Conservation (phyloP, 2,797 vertebrate species). For the Xenentodon cancila region DNA sequence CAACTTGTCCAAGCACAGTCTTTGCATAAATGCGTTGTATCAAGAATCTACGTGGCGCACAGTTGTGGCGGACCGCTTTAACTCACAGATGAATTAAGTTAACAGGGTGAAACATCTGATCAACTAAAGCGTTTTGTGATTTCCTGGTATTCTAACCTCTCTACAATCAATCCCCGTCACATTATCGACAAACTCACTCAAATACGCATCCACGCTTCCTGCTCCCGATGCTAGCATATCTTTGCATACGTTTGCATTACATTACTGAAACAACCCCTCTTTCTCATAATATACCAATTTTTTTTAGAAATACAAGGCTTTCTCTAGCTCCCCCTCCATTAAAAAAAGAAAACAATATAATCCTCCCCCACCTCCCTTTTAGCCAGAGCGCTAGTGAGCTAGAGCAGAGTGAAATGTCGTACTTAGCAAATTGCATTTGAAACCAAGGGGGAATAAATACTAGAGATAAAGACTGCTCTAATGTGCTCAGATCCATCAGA, state of each 20-base stretch:
- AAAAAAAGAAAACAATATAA: slow-evolving; percentile 58
- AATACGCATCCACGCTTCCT: background rate
- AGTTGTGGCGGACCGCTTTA: background rate
- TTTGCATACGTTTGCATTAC: slow-evolving; percentile 41
- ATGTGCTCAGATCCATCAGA: slow-evolving; percentile 86
- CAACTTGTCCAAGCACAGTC: no score
- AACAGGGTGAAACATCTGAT: background rate
- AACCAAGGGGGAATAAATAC: slow-evolving; percentile 85
- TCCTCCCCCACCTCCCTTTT: slow-evolving; percentile 58
- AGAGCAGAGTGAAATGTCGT: slow-evolving; percentile 71
- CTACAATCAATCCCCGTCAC: background rate
- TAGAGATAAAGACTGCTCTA: slow-evolving; percentile 83
- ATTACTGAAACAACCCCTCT: slow-evolving; percentile 40
- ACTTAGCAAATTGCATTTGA: slow-evolving; percentile 86
- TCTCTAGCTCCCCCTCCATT: slow-evolving; percentile 27
- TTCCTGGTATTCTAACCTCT: background rate
- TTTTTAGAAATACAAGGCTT: slow-evolving; percentile 59
- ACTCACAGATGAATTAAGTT: background rate
- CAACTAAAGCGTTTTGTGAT: background rate
- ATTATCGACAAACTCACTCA: background rate
- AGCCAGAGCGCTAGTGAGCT: slow-evolving; percentile 62
- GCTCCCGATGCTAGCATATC: slow-evolving; percentile 17
- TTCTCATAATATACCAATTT: slow-evolving; percentile 63
- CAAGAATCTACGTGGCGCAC: background rate
- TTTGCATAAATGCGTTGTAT: no score